Conservation (phyloP, 2,888 invertebrate genomes). For the Diplolepis rosae region DNA sequence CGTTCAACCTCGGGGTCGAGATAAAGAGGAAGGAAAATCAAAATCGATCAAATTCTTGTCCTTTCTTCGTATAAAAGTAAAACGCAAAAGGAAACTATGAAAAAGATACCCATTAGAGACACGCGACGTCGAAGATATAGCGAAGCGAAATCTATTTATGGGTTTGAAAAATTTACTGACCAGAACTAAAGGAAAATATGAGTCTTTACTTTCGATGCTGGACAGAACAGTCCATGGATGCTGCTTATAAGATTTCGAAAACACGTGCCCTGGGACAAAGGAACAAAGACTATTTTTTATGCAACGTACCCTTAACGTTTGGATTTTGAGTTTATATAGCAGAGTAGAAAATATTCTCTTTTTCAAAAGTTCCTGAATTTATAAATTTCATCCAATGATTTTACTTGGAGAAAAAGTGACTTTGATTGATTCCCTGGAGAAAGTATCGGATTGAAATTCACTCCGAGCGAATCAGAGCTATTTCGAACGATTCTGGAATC, state of each 20-base stretch:
- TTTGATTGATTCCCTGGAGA: no score
- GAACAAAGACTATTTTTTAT: background rate
- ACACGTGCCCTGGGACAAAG: background rate
- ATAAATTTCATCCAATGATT: no score
- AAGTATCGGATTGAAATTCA: no score
- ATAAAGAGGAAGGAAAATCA: conserved; percentile 6
- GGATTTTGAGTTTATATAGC: no score
- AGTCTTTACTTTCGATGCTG: background rate
- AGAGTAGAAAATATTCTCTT: no score
- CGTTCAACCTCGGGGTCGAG: background rate
- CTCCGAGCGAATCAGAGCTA: no score
- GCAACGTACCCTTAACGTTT: no score
- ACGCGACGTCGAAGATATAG: background rate
- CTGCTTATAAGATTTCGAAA: no score
- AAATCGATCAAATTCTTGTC: conserved; percentile 11
- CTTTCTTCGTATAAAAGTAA: background rate
- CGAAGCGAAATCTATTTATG: conserved; percentile 3
- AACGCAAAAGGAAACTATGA: background rate
- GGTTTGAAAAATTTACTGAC: background rate
- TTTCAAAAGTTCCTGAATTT: no score
- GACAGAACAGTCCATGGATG: background rate
- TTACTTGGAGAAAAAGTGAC: no score
- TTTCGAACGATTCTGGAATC: no score
- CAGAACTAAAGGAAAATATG: background rate
- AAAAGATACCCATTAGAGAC: background rate